Percentiles rank a stretch among this genome's conserved stretches.
These are phyloP conservation scores for Intellagama lesueurii DNA, from an alignment of 2,797 vertebrate species.

Conservation along the genomic window DNA sequence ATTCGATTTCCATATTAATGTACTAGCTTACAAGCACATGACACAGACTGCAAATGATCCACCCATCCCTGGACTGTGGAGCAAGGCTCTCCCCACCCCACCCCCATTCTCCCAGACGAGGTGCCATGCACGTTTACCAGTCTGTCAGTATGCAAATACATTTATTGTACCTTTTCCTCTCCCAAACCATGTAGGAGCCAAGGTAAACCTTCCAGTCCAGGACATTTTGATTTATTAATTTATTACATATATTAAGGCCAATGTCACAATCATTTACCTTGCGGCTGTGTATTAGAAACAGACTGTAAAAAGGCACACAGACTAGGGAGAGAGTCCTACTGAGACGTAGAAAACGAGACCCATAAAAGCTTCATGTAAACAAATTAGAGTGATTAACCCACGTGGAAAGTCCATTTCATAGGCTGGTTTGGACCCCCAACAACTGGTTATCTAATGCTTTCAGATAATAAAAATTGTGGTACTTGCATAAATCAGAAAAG, in stretches of 20 bases:
- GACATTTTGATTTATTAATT: conserved; percentile 48
- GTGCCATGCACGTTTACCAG: background rate
- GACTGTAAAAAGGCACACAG: conserved; percentile 23
- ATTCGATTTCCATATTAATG: no score
- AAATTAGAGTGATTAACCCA: conserved; percentile 18
- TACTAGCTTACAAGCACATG: background rate
- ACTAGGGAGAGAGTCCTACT: background rate
- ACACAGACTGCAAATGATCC: background rate
- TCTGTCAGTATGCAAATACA: background rate
- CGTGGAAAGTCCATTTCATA: conserved; percentile 13
- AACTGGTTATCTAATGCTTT: conserved; percentile 21
- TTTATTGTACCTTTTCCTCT: background rate
- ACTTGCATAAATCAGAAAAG: conserved; percentile 43
- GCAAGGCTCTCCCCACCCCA: background rate
- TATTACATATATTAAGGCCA: conserved; percentile 38
- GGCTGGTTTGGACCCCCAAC: background rate
- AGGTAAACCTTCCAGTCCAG: conserved; percentile 42
- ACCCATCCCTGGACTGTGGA: no score
- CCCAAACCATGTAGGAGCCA: conserved; percentile 7
- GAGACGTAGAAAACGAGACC: background rate
- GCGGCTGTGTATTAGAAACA: conserved; percentile 37
- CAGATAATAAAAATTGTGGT: conserved; percentile 35
- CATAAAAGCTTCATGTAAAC: conserved; percentile 26
- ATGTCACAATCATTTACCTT: conserved; percentile 46
- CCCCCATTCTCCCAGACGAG: background rate